Evolutionary conservation across 2,888 invertebrate genomes (phyloP).

Genomic region (Nomada fabriciana): DNA sequence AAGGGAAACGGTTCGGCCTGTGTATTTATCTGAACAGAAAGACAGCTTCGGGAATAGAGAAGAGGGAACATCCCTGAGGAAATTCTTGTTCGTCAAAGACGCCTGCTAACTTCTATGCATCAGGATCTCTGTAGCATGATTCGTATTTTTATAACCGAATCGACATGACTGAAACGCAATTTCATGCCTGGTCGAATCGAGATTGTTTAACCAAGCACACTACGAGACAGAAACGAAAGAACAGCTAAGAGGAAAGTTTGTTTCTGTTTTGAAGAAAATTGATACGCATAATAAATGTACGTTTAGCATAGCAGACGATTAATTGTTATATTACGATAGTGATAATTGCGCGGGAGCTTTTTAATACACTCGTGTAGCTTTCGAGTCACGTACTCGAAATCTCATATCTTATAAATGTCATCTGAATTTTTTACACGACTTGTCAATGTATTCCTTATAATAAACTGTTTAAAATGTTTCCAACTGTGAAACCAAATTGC

Average conservation of each 20-base stretch:
- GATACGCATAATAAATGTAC: neutral
- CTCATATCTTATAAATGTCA: too few species aligned
- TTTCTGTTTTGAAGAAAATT: neutral
- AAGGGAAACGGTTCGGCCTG: neutral
- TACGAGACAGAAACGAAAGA: neutral
- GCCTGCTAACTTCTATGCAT: constrained; percentile 8
- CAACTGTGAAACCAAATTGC: too few species aligned
- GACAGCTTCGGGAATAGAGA: neutral
- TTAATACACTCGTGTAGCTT: too few species aligned
- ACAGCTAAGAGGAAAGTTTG: neutral
- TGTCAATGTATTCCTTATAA: too few species aligned
- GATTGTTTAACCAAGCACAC: constrained; percentile 24
- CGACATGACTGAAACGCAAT: constrained; percentile 24
- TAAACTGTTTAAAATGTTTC: too few species aligned
- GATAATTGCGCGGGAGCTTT: too few species aligned
- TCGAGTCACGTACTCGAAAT: too few species aligned
- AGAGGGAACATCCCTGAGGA: constrained; percentile 12
- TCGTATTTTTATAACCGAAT: constrained; percentile 43
- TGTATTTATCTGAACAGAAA: neutral
- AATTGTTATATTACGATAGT: too few species aligned
- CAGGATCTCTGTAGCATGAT: constrained; percentile 33
- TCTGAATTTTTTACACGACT: too few species aligned
- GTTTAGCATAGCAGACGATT: too few species aligned
- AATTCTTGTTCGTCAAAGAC: constrained; percentile 25
- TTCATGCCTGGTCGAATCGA: constrained; percentile 13